Conservation (phyloP, 2,113 vertebrate genomes). For the Gulo gulo region DNA sequence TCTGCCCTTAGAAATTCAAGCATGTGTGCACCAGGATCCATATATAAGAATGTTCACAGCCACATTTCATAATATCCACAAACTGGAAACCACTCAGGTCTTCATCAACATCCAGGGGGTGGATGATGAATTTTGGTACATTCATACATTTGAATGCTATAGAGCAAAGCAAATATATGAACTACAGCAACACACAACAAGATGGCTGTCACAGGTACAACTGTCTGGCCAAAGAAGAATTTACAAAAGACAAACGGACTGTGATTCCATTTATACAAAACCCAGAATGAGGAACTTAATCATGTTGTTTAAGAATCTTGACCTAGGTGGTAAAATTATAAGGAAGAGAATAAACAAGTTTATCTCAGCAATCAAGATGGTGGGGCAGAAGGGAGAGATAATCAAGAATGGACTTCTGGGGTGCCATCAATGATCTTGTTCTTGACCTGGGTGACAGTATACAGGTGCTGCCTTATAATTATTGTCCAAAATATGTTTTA, state of each 20-base stretch:
- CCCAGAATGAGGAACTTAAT: neutral
- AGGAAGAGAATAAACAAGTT: neutral
- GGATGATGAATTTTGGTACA: neutral
- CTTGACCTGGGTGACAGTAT: neutral
- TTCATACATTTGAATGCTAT: neutral
- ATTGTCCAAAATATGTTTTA: neutral
- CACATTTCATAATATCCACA: neutral
- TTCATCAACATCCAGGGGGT: neutral
- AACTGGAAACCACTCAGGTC: neutral
- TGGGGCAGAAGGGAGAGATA: neutral
- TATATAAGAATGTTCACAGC: neutral
- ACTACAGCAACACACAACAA: neutral
- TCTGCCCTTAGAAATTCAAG: neutral
- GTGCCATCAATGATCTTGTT: neutral
- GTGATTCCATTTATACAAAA: neutral
- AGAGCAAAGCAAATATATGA: neutral
- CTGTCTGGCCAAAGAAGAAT: neutral
- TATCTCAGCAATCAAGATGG: neutral
- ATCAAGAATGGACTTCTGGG: neutral
- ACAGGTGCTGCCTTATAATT: neutral
- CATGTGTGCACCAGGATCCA: neutral
- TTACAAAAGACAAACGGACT: constrained; percentile 4
- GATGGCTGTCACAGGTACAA: neutral
- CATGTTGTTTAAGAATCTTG: neutral
- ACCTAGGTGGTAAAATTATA: neutral